Conservation (phyloP, 2,797 vertebrate species). For the Discoglossus pictus region DNA sequence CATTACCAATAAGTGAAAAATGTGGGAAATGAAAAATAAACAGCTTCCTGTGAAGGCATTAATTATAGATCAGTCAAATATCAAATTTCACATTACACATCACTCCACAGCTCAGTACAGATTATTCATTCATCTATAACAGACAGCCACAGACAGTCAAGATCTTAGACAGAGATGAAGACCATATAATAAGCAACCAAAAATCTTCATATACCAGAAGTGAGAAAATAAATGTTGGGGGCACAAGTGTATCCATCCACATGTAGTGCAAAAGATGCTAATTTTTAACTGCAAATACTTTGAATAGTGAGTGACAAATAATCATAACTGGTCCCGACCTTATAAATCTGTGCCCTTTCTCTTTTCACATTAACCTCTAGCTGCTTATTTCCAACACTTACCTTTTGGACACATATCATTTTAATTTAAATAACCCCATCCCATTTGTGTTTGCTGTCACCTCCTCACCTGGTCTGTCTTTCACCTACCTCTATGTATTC, state of each 20-base stretch:
- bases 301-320: too few relatives aligned
- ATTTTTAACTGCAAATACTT: too few relatives aligned
- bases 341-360: too few relatives aligned
- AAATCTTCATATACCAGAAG: too few relatives aligned
- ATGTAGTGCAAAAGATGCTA: not conserved
- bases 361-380: too few relatives aligned
- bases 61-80: constrained; percentile 14
- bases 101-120: not conserved
- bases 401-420: too few relatives aligned
- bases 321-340: too few relatives aligned
- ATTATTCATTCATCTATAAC: constrained; percentile 9
- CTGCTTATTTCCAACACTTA: too few relatives aligned
- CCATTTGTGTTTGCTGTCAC: too few relatives aligned
- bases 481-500: not conserved
- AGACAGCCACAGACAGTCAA: not conserved
- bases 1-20: not conserved
- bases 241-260: not conserved
- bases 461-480: not conserved
- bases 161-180: not conserved
- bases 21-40: not conserved
- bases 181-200: not conserved
- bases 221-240: too few relatives aligned
- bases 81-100: constrained; percentile 2
- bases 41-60: constrained; percentile 1
- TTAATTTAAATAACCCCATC: too few relatives aligned